phyloP scores from a whole-genome alignment of 2,797 vertebrate genomes.

The Enteromius mattozi region DNA sequence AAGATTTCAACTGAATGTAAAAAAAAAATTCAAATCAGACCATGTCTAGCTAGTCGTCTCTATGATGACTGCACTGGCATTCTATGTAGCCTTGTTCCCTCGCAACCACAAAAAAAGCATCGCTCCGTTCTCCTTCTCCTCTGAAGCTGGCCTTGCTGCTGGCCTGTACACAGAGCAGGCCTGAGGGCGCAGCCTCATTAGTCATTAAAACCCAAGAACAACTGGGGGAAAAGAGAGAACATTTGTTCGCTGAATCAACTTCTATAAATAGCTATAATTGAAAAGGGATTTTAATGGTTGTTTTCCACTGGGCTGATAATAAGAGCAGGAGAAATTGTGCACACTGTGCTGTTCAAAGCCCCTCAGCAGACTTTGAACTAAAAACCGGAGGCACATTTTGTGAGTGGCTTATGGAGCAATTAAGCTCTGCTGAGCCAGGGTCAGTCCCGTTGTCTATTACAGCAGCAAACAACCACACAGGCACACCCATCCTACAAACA shows the following conservation, averaged over 20 bases:
- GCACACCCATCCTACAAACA: constrained; percentile 15
- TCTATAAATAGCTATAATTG: constrained; percentile 68
- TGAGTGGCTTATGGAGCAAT: constrained; percentile 56
- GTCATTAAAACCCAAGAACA: constrained; percentile 61
- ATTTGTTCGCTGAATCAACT: constrained; percentile 64
- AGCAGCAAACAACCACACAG: constrained; percentile 15
- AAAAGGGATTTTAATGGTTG: constrained; percentile 66
- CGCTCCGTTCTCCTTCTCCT: background rate
- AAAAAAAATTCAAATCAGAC: constrained; percentile 1
- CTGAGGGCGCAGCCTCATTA: constrained; percentile 53
- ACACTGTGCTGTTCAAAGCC: constrained; percentile 57
- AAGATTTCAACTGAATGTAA: background rate
- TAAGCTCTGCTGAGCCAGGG: constrained; percentile 48
- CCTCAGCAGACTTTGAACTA: constrained; percentile 62
- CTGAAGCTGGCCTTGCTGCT: constrained; percentile 22
- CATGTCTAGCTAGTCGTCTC: background rate
- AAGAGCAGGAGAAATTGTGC: constrained; percentile 47
- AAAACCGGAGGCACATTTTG: constrained; percentile 54
- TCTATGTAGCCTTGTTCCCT: constrained; percentile 10
- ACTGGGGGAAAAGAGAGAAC: constrained; percentile 46
- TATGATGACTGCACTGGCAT: constrained; percentile 19
- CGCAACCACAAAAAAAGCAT: constrained; percentile 10
- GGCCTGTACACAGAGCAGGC: constrained; percentile 47
- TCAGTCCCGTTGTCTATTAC: constrained; percentile 44
- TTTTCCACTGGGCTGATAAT: constrained; percentile 60